Conservation (phyloP, 2,113 vertebrate genomes). For the Microcebus griseorufus region DNA sequence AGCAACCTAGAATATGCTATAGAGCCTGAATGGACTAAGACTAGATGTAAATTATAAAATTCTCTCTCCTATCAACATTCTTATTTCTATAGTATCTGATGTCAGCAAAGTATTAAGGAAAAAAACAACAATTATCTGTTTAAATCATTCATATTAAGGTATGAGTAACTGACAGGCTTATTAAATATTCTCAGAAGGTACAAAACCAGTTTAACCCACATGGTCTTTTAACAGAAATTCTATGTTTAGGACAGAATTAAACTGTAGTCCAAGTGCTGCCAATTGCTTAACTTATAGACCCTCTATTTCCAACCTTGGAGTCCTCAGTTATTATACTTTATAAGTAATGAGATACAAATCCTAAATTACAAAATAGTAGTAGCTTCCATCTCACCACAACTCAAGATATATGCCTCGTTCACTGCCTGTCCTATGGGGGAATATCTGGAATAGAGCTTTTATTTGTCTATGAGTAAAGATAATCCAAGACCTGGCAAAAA, state of each 20-base stretch:
- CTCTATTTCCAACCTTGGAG: not conserved
- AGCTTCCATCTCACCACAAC: not conserved
- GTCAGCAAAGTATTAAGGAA: not conserved
- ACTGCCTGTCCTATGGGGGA: not conserved
- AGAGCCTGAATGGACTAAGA: not conserved
- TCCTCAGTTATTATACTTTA: not conserved
- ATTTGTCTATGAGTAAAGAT: not conserved
- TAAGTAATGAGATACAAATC: not conserved
- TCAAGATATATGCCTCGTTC: not conserved
- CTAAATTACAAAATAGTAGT: not conserved
- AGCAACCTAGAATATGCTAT: not conserved
- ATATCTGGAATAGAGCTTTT: not conserved
- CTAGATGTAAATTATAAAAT: conserved; percentile 1
- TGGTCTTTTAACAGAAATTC: not conserved
- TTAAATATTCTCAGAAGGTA: not conserved
- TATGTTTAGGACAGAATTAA: conserved; percentile 28
- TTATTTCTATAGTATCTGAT: conserved; percentile 43
- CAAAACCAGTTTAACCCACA: conserved; percentile 33
- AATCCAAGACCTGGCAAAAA: not conserved
- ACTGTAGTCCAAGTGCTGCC: not conserved
- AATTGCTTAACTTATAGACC: not conserved
- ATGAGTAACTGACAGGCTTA: not conserved
- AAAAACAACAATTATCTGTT: conserved; percentile 23
- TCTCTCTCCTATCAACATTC: conserved; percentile 15
- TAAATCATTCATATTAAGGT: conserved; percentile 36